Evolutionary conservation across 2,888 invertebrate genomes (phyloP).

Genomic region (Sarcophaga carnaria): DNA sequence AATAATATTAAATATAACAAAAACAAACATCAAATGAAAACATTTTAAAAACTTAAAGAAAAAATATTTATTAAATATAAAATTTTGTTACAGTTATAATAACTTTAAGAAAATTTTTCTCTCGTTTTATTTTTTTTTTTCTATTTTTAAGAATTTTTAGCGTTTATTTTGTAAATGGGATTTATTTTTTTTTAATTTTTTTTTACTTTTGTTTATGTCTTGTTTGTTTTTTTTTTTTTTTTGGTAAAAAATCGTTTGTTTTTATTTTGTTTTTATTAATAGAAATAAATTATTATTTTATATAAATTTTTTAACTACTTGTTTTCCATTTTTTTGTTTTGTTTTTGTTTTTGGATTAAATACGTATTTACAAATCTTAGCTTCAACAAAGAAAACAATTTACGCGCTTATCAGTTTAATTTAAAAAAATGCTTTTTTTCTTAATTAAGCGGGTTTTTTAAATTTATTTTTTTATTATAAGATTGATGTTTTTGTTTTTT

Average conservation of each 20-base stretch:
- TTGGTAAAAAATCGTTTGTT: slow-evolving; percentile 68
- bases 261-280: slow-evolving; percentile 61
- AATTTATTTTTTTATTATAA: slow-evolving; percentile 39
- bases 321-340: slow-evolving; percentile 31
- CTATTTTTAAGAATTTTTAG: slow-evolving; percentile 58
- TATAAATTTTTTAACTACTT: slow-evolving; percentile 68
- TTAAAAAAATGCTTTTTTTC: slow-evolving; percentile 52
- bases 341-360: slow-evolving; percentile 29
- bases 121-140: neutral
- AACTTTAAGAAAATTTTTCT: slow-evolving; percentile 55
- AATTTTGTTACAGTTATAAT: slow-evolving; percentile 59
- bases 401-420: slow-evolving; percentile 63
- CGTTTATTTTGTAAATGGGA: slow-evolving; percentile 65
- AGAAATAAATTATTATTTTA: slow-evolving; percentile 67
- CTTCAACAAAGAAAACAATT: slow-evolving; percentile 66
- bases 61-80: slow-evolving; percentile 39
- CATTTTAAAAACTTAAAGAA: slow-evolving; percentile 20
- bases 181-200: slow-evolving; percentile 33
- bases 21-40: slow-evolving; percentile 6
- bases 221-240: slow-evolving; percentile 47
- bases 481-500: slow-evolving; percentile 32
- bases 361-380: slow-evolving; percentile 67
- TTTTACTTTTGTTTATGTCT: slow-evolving; percentile 44
- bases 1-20: no score
- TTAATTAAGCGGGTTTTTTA: slow-evolving; percentile 63